Evolutionary conservation across 2,113 vertebrate genomes (phyloP).

Genomic region (Lota lota): DNA sequence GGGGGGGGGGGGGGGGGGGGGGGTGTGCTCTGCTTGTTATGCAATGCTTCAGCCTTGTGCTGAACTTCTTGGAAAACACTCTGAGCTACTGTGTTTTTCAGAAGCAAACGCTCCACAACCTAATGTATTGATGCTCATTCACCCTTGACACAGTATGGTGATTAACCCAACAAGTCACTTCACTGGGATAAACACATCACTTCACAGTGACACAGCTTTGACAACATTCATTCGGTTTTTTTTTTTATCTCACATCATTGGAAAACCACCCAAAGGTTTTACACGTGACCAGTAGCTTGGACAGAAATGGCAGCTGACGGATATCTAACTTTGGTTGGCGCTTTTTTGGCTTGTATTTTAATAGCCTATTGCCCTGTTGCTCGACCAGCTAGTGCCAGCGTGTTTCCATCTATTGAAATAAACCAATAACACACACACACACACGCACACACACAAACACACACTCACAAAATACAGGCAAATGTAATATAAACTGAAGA

Average conservation of each 20-base stretch:
- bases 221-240: slow-evolving; percentile 17
- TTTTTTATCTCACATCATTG: slow-evolving; percentile 24
- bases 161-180: too few species aligned
- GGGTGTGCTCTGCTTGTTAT: slow-evolving; percentile 36
- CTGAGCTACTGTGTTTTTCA: not conserved
- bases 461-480: too few species aligned
- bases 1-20: not conserved
- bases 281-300: slow-evolving; percentile 28
- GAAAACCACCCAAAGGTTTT: slow-evolving; percentile 16
- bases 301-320: slow-evolving; percentile 35
- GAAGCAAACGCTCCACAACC: not conserved
- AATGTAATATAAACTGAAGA: too few species aligned
- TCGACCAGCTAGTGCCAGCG: slow-evolving; percentile 36
- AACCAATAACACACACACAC: too few species aligned
- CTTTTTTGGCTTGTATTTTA: slow-evolving; percentile 27
- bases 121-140: not conserved
- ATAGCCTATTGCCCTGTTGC: slow-evolving; percentile 28
- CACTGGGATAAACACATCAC: not conserved
- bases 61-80: slow-evolving; percentile 56
- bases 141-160: too few species aligned
- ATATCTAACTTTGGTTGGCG: slow-evolving; percentile 2
- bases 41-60: slow-evolving; percentile 48
- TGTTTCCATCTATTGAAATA: too few species aligned
- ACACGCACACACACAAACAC: too few species aligned
- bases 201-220: slow-evolving; percentile 2